phyloP scores from a whole-genome alignment of 2,113 vertebrate genomes.

The Conger conger region DNA sequence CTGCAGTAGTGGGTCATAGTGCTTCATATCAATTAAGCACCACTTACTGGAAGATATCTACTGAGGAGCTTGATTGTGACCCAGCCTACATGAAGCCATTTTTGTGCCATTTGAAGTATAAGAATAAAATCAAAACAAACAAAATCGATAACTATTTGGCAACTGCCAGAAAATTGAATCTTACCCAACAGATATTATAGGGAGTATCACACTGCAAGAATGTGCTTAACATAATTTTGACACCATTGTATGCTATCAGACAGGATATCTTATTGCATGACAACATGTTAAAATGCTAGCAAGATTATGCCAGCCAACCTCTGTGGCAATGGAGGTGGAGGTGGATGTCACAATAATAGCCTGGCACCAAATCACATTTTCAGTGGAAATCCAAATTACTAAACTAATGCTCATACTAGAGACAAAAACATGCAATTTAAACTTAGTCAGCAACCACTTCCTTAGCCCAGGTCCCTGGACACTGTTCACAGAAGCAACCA shows the following conservation, averaged over 20 bases:
- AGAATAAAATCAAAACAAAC: background rate
- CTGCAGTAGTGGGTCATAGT: background rate
- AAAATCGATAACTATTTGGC: background rate
- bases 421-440: slow-evolving; percentile 19
- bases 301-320: background rate
- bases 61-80: background rate
- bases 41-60: background rate
- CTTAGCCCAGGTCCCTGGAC: slow-evolving; percentile 36
- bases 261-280: background rate
- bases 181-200: background rate
- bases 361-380: slow-evolving; percentile 14
- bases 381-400: background rate
- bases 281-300: background rate
- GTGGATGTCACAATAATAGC: background rate
- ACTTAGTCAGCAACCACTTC: slow-evolving; percentile 44
- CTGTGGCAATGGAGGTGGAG: background rate
- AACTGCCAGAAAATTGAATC: background rate
- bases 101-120: background rate
- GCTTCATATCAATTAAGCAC: too few species aligned
- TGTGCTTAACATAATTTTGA: background rate
- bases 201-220: background rate
- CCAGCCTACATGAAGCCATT: background rate
- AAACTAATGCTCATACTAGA: slow-evolving; percentile 34
- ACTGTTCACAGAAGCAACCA: slow-evolving; percentile 36
- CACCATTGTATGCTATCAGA: background rate